Conservation (phyloP, 2,113 vertebrate genomes). For the Callionymus lyra region DNA sequence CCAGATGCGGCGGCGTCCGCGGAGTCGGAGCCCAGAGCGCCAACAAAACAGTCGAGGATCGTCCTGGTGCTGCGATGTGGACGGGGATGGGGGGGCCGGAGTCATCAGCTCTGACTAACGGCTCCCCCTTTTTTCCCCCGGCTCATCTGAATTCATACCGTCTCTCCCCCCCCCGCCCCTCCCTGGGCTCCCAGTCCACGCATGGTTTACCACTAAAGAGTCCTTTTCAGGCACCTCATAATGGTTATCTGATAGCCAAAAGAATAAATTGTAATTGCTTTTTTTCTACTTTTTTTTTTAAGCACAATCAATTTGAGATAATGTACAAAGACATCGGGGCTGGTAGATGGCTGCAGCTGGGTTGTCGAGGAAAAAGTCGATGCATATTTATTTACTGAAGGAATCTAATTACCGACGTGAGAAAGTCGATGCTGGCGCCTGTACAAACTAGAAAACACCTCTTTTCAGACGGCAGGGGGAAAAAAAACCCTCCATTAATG, state of each 20-base stretch:
- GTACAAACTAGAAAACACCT: constrained; percentile 17
- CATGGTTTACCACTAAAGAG: constrained; percentile 58
- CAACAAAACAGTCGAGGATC: constrained; percentile 24
- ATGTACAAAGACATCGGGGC: constrained; percentile 55
- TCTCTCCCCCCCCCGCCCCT: constrained; percentile 16
- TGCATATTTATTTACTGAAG: constrained; percentile 47
- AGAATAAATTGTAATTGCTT: constrained; percentile 65
- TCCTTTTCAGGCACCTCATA: constrained; percentile 53
- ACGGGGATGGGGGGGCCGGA: constrained; percentile 35
- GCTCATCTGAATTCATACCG: constrained; percentile 39
- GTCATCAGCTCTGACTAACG: constrained; percentile 44
- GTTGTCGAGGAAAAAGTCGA: constrained; percentile 35
- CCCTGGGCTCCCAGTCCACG: constrained; percentile 30
- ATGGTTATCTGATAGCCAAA: constrained; percentile 56
- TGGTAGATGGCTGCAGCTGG: constrained; percentile 34
- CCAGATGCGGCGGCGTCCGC: constrained; percentile 22
- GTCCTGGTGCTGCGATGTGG: no score
- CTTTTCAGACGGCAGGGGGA: constrained; percentile 11
- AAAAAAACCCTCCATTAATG: constrained; percentile 25
- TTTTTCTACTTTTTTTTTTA: no score
- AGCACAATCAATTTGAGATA: constrained; percentile 62
- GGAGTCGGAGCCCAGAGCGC: constrained; percentile 27
- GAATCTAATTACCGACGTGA: constrained; percentile 51
- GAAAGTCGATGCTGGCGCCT: constrained; percentile 10
- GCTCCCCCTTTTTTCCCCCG: constrained; percentile 33